Evolutionary conservation across 37 sponge, comb jelly and placozoan genomes (phyloP), one percentile per base, ranked within the genome.

Genomic region (Diacarnus erythraeanus): DNA sequence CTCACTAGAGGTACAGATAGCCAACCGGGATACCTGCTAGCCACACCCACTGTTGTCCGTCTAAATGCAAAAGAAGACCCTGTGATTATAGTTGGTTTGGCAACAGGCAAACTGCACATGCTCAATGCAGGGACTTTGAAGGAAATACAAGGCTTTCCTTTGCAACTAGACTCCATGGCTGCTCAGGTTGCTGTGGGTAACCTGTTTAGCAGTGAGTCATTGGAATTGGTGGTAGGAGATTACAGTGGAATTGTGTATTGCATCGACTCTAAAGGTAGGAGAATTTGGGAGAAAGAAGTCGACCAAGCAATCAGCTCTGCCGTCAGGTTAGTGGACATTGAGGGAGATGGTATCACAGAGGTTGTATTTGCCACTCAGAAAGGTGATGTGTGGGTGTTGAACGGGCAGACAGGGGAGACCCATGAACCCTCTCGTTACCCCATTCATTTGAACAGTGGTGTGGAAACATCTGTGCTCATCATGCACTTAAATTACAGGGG

Each of bases 181-280:
- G 57, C 81, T 41, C 84, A 83, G 51, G 92, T 92, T 37, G 84
- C 81, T 18, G 92, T 92, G 30, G 84, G 60, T 18, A 88, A 92
- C 77, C 34, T 92, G 2, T 61, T 64, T 25, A 27, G 54, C 42
- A 82, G 76, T n/a, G 88, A 84, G 5, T 39, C 42, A 2, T 47
- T 83, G 44, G 78, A 87, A 2, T 33, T 92, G 39, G 69, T 92
- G 21, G 92, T 92, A 20, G 82, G 88, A 3, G 92, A 92, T 51
- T 23, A 79, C 51, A 84, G 77, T 64, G 92, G 92, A 12, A 92
- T 87, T 57, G 59, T 92, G 21, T 75, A 80, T 26, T 87, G 88
- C 79, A 42, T 92, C 20, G 54, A 85, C 35, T 0, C 23, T 0
- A 54, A 57, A 2, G 91, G 91, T 9, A 64, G 57, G 20, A 56